Evolutionary conservation across 2,888 invertebrate genomes (phyloP), one percentile per base, ranked within the genome.

Genomic region (Gymnocheta viridis): DNA sequence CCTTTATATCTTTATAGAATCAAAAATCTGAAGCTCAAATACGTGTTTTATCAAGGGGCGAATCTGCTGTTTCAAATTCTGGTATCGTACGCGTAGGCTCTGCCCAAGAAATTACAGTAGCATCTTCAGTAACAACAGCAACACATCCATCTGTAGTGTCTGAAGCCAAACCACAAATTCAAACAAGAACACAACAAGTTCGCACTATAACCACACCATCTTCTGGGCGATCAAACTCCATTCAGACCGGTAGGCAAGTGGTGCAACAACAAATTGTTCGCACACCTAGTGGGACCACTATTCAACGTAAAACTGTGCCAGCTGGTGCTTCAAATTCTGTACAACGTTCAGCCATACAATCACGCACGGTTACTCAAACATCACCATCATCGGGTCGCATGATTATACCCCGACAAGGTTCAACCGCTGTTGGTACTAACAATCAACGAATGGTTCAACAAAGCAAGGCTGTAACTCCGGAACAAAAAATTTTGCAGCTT

Each of bases 401-500:
- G 89, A 89, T 90, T 74, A 89, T 88, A 85, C 90, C 89, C 32
- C 88, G 89, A 56, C 88, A 86, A 38, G 72, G 83, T 9, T 19
- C 73, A 0, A 17, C 70, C 9, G 56, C 44, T 6, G 66, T 80
- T 51, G 14, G 86, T 64, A 5, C 86, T 67, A 69, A 86, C 27
- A 73, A 58, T 22, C 80, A 64, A 41, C 83, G 64, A 67, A 69
- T 14, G 83, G 81, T n/a, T 73, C 83, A 73, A 72, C 69, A 32
- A 66, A 78, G 64, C 74, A 90, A 91, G 58, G 88, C 87, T 35
- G 89, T 91, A 19, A 91, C 92, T 10, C 92, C 92, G 0, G 92
- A 92, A 77, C 91, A 92, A 78, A 92, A 92, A 87, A 92, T 92
- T 32, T 82, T 91, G 7, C 93, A 93, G 29, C 91, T 93, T 0